phyloP scores from a whole-genome alignment of 2,113 vertebrate species.

The Alces alces region DNA sequence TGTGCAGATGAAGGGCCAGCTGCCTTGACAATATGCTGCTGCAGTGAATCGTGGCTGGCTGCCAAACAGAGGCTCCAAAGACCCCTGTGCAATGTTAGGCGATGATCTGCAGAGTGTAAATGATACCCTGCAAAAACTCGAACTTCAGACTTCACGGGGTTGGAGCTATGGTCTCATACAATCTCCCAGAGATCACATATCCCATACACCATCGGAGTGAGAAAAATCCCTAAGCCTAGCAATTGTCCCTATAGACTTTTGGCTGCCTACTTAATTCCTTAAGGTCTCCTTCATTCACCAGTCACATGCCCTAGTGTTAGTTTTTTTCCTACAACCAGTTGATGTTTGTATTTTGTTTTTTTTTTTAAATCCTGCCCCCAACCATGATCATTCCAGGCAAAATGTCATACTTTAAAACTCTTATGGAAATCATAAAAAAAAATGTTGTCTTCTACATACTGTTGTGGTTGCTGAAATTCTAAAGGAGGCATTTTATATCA shows the following conservation, averaged over 20 bases:
- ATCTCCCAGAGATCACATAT: background rate
- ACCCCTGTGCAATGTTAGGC: slow-evolving; percentile 5
- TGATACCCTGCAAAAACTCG: background rate
- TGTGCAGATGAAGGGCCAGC: slow-evolving; percentile 8
- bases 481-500: background rate
- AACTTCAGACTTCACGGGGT: background rate
- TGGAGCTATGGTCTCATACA: background rate
- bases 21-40: slow-evolving; percentile 10
- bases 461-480: background rate
- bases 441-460: background rate
- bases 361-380: background rate
- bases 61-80: slow-evolving; percentile 44
- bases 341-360: background rate
- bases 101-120: background rate
- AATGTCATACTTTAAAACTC: background rate
- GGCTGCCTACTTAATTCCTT: background rate
- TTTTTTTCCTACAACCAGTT: background rate
- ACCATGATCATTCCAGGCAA: background rate
- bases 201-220: background rate
- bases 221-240: background rate
- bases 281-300: background rate
- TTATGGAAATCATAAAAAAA: background rate
- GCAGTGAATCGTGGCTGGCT: slow-evolving; percentile 22
- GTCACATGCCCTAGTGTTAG: background rate
- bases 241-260: background rate